Conservation (phyloP, 2,113 vertebrate species). For the human region GRCh38 chr16:55558001-55558500, state of each 20-base stretch:
- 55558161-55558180: neutral
- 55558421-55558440: neutral
- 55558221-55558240: neutral
- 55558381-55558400: neutral
- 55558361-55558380: accelerated
- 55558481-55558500: neutral
- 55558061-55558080: neutral
- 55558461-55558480: neutral
- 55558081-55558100: neutral
- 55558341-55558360: accelerated
- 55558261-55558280: neutral
- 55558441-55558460: accelerated
- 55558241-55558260: neutral
- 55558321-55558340: neutral
- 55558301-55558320: neutral
- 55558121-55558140: neutral
- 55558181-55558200: neutral
- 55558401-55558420: neutral
- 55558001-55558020: neutral
- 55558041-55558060: neutral
- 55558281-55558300: neutral
- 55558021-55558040: neutral
- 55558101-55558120: neutral
- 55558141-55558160: neutral
- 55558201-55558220: neutral